These are phyloP conservation scores for Ctenochaetus hawaiiensis DNA, from an alignment of 2,797 vertebrate species.

Conservation along the genomic window DNA sequence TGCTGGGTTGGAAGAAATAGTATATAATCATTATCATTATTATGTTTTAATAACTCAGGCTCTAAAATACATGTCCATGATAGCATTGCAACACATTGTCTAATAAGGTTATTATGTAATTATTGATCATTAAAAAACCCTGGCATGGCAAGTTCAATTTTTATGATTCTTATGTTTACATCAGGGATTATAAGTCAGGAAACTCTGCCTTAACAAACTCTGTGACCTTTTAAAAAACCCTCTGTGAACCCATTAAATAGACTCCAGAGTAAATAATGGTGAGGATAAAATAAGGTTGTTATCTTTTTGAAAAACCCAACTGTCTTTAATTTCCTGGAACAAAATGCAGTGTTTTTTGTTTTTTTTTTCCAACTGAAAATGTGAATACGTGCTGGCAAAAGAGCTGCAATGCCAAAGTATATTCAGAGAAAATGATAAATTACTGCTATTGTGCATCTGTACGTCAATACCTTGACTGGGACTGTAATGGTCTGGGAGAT, in stretches of 20 bases:
- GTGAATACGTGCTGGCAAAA: not conserved
- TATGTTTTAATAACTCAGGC: too few relatives aligned
- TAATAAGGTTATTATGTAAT: too few relatives aligned
- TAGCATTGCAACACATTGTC: too few relatives aligned
- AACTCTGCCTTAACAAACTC: not conserved
- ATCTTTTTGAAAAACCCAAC: not conserved
- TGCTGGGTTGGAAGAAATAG: too few relatives aligned
- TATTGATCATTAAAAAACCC: too few relatives aligned
- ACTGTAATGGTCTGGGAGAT: conserved; percentile 25
- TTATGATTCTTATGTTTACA: not conserved
- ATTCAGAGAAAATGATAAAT: conserved; percentile 35
- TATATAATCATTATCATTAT: too few relatives aligned
- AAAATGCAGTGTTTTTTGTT: not conserved
- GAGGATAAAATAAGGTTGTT: not conserved
- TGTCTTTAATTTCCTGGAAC: not conserved
- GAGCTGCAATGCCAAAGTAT: not conserved
- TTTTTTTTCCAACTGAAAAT: not conserved
- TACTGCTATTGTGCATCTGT: not conserved
- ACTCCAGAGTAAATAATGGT: not conserved
- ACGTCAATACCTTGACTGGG: conserved; percentile 8
- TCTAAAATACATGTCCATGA: too few relatives aligned
- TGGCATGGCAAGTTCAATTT: too few relatives aligned
- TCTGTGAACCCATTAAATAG: not conserved
- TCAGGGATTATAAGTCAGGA: not conserved
- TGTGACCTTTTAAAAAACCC: not conserved